Conservation (phyloP, 2,888 invertebrate species). For the Limnephilus auricula region DNA sequence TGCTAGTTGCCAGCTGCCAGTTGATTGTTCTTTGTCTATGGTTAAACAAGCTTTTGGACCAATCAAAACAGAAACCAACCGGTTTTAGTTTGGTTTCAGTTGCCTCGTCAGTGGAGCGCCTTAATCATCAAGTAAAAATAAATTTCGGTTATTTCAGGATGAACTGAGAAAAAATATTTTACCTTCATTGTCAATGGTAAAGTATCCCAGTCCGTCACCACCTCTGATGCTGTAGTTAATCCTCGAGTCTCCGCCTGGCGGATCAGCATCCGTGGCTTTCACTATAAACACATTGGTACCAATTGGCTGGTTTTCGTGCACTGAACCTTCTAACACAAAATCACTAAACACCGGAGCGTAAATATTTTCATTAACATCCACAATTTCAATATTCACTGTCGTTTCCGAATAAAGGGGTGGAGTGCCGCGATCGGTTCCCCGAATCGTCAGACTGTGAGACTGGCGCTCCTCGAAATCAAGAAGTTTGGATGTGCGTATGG, state of each 20-base stretch:
- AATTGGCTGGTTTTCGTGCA: slow-evolving; percentile 88
- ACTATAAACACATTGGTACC: slow-evolving; percentile 88
- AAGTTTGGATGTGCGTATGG: slow-evolving; percentile 86
- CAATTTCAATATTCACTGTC: slow-evolving; percentile 89
- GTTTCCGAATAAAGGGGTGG: slow-evolving; percentile 89
- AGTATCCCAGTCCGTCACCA: slow-evolving; percentile 94
- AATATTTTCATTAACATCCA: slow-evolving; percentile 96
- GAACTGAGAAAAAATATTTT: slow-evolving; percentile 68
- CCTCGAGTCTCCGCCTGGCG: slow-evolving; percentile 87
- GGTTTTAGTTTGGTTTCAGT: too few species aligned
- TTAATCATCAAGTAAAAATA: neutral
- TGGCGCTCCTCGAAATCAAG: slow-evolving; percentile 94
- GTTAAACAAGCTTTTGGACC: too few species aligned
- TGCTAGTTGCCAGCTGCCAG: too few species aligned
- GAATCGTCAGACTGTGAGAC: slow-evolving; percentile 91
- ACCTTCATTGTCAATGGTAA: slow-evolving; percentile 94
- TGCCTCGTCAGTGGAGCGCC: too few species aligned
- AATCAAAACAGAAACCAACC: too few species aligned
- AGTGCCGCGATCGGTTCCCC: slow-evolving; percentile 90
- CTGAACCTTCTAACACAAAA: slow-evolving; percentile 85
- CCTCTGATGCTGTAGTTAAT: slow-evolving; percentile 91
- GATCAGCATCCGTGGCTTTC: slow-evolving; percentile 88
- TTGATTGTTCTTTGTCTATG: too few species aligned
- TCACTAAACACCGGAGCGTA: slow-evolving; percentile 90
- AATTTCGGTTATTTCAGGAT: neutral